Evolutionary conservation across 2,113 vertebrate species (phyloP), one percentile per base, ranked within the genome.

Genomic region (Tragelaphus strepsiceros): DNA sequence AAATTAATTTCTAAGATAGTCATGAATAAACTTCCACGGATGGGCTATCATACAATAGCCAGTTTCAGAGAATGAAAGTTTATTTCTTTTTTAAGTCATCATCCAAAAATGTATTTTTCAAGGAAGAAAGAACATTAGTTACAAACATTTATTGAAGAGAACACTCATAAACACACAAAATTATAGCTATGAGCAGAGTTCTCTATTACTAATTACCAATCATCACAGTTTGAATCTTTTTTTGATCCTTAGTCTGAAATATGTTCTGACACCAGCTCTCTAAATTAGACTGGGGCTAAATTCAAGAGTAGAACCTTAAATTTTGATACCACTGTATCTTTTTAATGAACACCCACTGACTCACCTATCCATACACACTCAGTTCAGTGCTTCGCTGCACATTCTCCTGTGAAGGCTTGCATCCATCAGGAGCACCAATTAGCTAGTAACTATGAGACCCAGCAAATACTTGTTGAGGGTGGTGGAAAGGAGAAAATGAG

Each of bases 31-130:
- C 28, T 91, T 90, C 64, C 7, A 58, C 53, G 32, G 61, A 86
- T 53, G 1, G 15, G 39, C 28, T 58, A 86, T 0, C 77, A 77
- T 56, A 62, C 35, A 77, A 58, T 22, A 91, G 15, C 24, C 26
- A 80, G 12, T 86, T 95, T 51, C 89, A 94, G 46, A 89, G 87
- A 95, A 87, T 51, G 49, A 96, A 96, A 96, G 83, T 49, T 59
- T 90, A 96, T 19, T 53, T 85, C 46, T 28, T 77, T 71, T 71
- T 53, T 26, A 96, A 28, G 2, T 32, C 59, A 28, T 39, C 53
- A 83, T 54, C 49, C 11, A 6, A 74, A 84, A 90, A 96, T 96
- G 6, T 77, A 61, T 85, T 94, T 93, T 93, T 91, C 62, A 54
- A 92, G 39, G 22, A 87, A 81, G 54, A 85, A 46, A 56, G 32